Conservation (phyloP, 2,113 vertebrate species). For the Struthio camelus region DNA sequence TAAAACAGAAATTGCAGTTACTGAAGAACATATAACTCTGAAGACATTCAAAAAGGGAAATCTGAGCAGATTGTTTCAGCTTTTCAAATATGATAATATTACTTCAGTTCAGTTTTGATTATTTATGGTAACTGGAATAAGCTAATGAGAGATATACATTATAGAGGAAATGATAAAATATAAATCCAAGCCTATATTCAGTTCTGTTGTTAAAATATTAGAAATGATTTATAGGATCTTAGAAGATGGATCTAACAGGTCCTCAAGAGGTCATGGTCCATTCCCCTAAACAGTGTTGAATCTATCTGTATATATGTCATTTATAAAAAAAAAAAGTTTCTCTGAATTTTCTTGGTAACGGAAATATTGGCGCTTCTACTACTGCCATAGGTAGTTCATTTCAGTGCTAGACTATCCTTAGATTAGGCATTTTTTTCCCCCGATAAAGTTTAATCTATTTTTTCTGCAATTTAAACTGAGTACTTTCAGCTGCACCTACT, state of each 20-base stretch:
- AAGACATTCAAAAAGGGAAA: background rate
- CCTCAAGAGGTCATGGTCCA: background rate
- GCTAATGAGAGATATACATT: background rate
- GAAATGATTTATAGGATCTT: background rate
- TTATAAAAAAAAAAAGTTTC: background rate
- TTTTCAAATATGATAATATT: background rate
- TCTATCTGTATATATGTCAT: background rate
- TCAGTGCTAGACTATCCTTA: background rate
- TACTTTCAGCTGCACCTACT: background rate
- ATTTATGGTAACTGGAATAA: background rate
- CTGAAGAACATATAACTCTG: background rate
- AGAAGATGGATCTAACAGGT: background rate
- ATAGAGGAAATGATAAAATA: background rate
- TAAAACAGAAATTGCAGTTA: background rate
- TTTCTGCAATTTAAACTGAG: background rate
- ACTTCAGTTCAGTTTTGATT: background rate
- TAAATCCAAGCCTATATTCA: background rate
- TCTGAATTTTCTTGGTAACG: background rate
- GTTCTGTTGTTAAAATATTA: background rate
- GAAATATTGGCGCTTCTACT: background rate
- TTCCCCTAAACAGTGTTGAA: accelerated
- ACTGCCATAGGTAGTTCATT: background rate
- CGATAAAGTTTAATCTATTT: background rate
- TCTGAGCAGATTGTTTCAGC: background rate
- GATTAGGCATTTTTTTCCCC: background rate